Percentiles rank a stretch among this genome's conserved stretches.
Conservation (phyloP, 2,113 vertebrate species). For the Sialia sialis region DNA sequence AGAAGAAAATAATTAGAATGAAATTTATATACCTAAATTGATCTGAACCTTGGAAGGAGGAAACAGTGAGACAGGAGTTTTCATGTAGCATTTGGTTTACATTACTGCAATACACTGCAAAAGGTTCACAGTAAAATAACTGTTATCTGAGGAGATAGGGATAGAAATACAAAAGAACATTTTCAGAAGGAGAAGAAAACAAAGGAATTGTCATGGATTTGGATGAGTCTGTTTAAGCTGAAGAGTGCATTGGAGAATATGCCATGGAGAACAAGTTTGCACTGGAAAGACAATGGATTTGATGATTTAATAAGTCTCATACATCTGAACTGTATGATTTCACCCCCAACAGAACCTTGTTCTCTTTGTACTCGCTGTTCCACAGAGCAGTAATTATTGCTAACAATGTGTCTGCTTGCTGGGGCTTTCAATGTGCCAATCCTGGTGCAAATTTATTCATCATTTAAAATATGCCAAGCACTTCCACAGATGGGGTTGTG, state of each 20-base stretch:
- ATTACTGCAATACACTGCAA: background rate
- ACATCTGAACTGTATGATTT: constrained; percentile 10
- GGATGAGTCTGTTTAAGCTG: background rate
- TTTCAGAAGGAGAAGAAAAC: background rate
- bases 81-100: constrained; percentile 8
- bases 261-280: background rate
- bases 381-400: constrained; percentile 28
- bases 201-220: background rate
- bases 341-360: background rate
- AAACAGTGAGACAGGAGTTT: background rate
- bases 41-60: background rate
- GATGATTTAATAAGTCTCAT: constrained; percentile 42
- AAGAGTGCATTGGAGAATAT: background rate
- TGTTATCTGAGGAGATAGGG: background rate
- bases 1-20: background rate
- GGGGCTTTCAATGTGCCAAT: constrained; percentile 5
- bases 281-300: constrained; percentile 23
- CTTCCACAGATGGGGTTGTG: constrained; percentile 45
- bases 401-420: constrained; percentile 30
- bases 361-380: constrained; percentile 25
- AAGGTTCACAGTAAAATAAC: background rate
- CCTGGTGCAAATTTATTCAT: constrained; percentile 28
- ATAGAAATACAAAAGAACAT: background rate
- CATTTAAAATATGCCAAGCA: background rate
- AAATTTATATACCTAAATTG: constrained; percentile 19